Conservation (phyloP, 2,113 vertebrate genomes). For the Setophaga petechia region DNA sequence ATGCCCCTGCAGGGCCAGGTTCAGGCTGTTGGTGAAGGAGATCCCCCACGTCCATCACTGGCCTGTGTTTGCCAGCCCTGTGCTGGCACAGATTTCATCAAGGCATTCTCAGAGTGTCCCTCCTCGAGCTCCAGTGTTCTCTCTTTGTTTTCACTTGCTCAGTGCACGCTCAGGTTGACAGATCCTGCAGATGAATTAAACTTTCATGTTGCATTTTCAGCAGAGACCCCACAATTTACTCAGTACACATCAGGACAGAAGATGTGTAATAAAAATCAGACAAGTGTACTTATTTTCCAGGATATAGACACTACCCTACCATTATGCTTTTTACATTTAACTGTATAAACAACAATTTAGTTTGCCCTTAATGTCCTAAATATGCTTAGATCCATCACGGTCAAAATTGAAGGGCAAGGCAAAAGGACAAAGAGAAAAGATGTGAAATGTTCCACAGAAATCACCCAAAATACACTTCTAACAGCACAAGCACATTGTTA, state of each 20-base stretch:
- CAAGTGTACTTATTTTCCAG: slow-evolving; percentile 64
- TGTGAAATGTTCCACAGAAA: background rate
- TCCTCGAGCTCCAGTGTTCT: background rate
- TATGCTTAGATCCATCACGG: slow-evolving; percentile 55
- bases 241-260: slow-evolving; percentile 42
- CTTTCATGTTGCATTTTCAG: slow-evolving; percentile 40
- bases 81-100: background rate
- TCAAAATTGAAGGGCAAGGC: slow-evolving; percentile 60
- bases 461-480: slow-evolving; percentile 35
- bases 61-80: background rate
- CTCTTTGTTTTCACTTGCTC: background rate
- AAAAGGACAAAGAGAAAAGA: slow-evolving; percentile 61
- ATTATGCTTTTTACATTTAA: slow-evolving; percentile 69
- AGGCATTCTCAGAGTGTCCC: background rate
- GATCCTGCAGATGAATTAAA: slow-evolving; percentile 43
- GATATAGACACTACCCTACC: slow-evolving; percentile 38
- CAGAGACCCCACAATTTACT: slow-evolving; percentile 58
- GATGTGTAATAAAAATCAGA: slow-evolving; percentile 64
- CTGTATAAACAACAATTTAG: slow-evolving; percentile 70
- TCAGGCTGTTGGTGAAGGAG: background rate
- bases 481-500: slow-evolving; percentile 10
- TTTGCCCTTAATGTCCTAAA: slow-evolving; percentile 68
- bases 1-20: background rate
- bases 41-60: background rate
- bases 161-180: slow-evolving; percentile 12